Base-by-base conservation (phyloP, 2,113 vertebrate genomes). In the Cnemophilus loriae region DNA sequence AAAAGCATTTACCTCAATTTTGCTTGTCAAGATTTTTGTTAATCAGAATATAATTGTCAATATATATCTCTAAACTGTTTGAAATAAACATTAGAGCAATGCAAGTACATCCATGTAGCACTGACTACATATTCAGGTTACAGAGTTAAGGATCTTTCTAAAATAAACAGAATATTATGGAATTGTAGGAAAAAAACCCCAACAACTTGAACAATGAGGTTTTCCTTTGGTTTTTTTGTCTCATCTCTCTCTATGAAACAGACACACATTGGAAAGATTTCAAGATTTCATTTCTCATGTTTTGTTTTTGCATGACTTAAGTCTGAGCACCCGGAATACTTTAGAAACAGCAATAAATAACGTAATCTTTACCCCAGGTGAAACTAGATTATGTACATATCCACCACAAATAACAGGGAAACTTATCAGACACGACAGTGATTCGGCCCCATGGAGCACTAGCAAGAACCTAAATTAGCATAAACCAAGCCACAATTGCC, bases 231-330 rank as follows among this genome's bases (percentile, higher is more conserved):
- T 41, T 47, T 60, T 68, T 83, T 79, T 37, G 12, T 75, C 44
- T 74, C 56, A 67, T 74, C 9, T 57, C 4, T 71, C 21, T 75
- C 20, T 77, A 1, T 57, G 42, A 76, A 53, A 27, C 17, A 74
- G 37, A 63, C 42, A 73, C 6, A 44, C 11, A 33, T 7, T 91
- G 60, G 44, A 37, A 52, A 74, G 28, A 55, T 81, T 68, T 91
- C 85, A 95, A 32, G 16, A 64, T 87, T 87, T 90, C 21, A 7
- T 17, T 56, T 74, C 50, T 61, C 12, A 10, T 65, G 32, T 70
- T 82, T 80, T 79, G 52, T 42, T 90, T 96, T 81, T 89, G 61
- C 42, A 56, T 95, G 81, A 85, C 59, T 81, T 63, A 92, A 68
- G 16, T 84, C 42, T 55, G 42, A 86, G 30, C 59, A 86, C 35